phyloP scores from a whole-genome alignment of 2,113 vertebrate species.

The Scolopax mira region DNA sequence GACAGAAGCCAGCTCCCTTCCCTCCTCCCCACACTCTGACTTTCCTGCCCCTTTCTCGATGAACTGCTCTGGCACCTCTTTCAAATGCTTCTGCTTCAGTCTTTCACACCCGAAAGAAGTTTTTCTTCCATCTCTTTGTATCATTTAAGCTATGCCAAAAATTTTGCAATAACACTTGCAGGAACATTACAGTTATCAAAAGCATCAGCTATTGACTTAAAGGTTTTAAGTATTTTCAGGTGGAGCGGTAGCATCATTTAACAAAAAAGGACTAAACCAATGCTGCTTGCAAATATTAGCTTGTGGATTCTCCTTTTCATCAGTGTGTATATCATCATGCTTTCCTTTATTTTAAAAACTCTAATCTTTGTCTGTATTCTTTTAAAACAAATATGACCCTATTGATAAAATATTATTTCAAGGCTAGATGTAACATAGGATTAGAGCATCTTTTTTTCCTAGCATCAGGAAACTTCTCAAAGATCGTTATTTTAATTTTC shows the following conservation, averaged over 20 bases:
- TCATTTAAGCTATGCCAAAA: not conserved
- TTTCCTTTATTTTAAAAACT: not conserved
- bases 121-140: not conserved
- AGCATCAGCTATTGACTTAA: not conserved
- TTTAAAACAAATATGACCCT: not conserved
- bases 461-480: not conserved
- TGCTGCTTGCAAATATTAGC: not conserved
- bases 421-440: not conserved
- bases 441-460: not conserved
- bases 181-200: not conserved
- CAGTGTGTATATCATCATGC: not conserved
- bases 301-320: not conserved
- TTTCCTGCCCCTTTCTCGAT: not conserved
- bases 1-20: not conserved
- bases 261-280: not conserved
- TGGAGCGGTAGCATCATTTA: not conserved
- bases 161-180: not conserved
- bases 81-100: not conserved
- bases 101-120: not conserved
- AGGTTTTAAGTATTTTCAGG: not conserved
- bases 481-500: not conserved
- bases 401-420: not conserved
- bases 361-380: not conserved
- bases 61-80: not conserved
- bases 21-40: accelerated